Evolutionary conservation across 2,113 vertebrate genomes (phyloP).

Genomic region (Psettodes erumei): DNA sequence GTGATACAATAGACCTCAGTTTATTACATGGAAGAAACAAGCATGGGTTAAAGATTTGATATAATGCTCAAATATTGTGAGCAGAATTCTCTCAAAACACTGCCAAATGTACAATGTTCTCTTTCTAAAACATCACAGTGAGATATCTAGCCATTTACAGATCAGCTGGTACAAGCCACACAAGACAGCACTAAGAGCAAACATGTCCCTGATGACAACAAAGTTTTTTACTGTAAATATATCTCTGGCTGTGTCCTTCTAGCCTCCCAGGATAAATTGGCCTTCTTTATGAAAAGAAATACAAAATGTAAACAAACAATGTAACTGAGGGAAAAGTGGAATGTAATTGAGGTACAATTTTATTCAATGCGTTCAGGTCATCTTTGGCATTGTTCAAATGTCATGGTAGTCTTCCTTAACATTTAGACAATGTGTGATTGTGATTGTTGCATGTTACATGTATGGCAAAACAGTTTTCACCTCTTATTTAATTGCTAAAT

Average conservation of each 20-base stretch:
- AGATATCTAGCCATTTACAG: neutral
- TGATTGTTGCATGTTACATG: neutral
- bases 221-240: neutral
- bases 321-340: conserved; percentile 34
- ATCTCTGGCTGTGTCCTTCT: neutral
- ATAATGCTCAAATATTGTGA: too few species aligned
- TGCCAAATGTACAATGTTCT: too few species aligned
- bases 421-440: neutral
- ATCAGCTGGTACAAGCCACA: neutral
- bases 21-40: too few species aligned
- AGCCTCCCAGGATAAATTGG: conserved; percentile 19
- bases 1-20: too few species aligned
- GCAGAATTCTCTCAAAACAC: too few species aligned
- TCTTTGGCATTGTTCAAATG: too few species aligned
- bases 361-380: neutral
- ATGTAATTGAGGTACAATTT: conserved; percentile 38
- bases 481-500: neutral
- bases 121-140: too few species aligned
- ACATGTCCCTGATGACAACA: neutral
- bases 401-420: too few species aligned
- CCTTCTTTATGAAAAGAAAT: conserved; percentile 31
- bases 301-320: conserved; percentile 36
- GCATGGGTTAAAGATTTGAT: too few species aligned
- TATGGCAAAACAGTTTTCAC: too few species aligned
- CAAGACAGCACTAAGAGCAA: neutral